phyloP scores from a whole-genome alignment of 53 echinoderm and acorn worm genomes.

The Temnopleurus reevesii region DNA sequence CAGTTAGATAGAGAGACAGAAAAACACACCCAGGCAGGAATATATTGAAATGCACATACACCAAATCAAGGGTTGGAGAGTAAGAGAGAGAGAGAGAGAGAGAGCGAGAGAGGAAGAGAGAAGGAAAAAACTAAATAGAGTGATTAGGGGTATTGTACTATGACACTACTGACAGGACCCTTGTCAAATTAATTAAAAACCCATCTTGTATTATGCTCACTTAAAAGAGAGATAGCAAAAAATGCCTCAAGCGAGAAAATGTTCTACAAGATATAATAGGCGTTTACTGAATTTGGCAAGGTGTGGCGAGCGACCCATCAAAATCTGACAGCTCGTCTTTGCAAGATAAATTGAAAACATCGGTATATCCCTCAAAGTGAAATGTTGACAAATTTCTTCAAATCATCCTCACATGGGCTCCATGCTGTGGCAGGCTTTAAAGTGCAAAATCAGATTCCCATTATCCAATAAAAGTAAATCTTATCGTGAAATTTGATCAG shows the following conservation, averaged over 20 bases:
- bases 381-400: background rate
- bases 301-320: background rate
- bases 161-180: background rate
- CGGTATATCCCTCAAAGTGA: background rate
- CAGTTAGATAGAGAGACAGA: background rate
- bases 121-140: background rate
- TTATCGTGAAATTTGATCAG: background rate
- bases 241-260: background rate
- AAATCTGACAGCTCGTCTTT: background rate
- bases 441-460: background rate
- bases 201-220: background rate
- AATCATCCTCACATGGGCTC: background rate
- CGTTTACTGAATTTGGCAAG: background rate
- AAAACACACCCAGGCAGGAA: background rate
- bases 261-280: background rate
- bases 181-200: background rate
- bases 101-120: background rate
- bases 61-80: background rate
- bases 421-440: background rate
- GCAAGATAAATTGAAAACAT: constrained; percentile 10
- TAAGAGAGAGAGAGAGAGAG: background rate
- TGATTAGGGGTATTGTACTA: background rate
- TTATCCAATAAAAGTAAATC: background rate
- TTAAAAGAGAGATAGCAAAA: background rate
- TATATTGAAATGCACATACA: background rate